A percentile compares a stretch with the other conserved stretches of the same genome.
These are phyloP conservation scores for Tiphia femorata DNA, from an alignment of 2,888 invertebrate genomes.

Conservation along the genomic window DNA sequence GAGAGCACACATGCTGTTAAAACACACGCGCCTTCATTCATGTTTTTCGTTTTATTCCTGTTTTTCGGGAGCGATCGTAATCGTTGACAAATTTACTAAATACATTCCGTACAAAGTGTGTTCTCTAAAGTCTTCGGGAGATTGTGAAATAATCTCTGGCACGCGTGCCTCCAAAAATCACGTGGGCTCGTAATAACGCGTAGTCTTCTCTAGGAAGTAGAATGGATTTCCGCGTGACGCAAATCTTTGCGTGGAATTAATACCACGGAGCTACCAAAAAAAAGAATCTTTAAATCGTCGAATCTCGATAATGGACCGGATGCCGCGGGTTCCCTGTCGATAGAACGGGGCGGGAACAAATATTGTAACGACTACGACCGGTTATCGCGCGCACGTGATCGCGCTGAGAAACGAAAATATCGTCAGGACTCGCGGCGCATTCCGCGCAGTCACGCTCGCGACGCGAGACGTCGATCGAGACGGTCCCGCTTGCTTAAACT, in stretches of 20 bases:
- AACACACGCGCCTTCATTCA: too few species aligned
- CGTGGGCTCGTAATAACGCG: slow-evolving; percentile 7
- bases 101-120: too few species aligned
- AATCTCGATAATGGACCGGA: slow-evolving; percentile 55
- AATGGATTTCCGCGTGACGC: slow-evolving; percentile 20
- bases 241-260: slow-evolving; percentile 35
- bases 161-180: slow-evolving; percentile 11
- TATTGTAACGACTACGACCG: slow-evolving; percentile 47
- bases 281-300: slow-evolving; percentile 59
- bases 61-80: too few species aligned
- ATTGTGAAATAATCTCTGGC: slow-evolving; percentile 10
- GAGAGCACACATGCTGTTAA: too few species aligned
- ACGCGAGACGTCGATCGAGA: slow-evolving; percentile 27
- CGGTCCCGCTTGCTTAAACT: not conserved
- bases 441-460: slow-evolving; percentile 43
- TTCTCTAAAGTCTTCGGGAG: not conserved
- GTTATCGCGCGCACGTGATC: slow-evolving; percentile 51
- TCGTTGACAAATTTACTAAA: too few species aligned
- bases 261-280: slow-evolving; percentile 39
- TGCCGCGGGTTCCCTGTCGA: slow-evolving; percentile 32
- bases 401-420: slow-evolving; percentile 32
- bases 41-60: too few species aligned
- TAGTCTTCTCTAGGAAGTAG: too few species aligned
- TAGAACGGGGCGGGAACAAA: slow-evolving; percentile 51
- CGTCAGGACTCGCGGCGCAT: slow-evolving; percentile 6